Conservation (phyloP, 2,797 vertebrate genomes). For the Betta splendens region DNA sequence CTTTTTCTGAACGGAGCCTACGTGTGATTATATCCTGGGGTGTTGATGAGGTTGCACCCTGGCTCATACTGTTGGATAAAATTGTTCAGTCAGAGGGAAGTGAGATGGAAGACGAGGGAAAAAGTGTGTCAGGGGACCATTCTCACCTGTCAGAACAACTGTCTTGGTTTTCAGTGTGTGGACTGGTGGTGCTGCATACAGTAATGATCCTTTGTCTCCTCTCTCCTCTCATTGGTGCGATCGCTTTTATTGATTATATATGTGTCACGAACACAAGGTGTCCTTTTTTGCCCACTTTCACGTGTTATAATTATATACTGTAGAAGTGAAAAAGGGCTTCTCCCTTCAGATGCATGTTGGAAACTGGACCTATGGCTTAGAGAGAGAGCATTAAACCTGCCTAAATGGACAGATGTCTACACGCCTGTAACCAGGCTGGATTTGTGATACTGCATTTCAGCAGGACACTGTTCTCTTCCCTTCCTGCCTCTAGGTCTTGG, state of each 20-base stretch:
- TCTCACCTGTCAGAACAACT: conserved; percentile 84
- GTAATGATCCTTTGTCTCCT: conserved; percentile 73
- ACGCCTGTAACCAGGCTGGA: background rate
- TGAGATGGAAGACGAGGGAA: conserved; percentile 38
- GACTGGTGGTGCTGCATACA: conserved; percentile 57
- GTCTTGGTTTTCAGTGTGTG: conserved; percentile 73
- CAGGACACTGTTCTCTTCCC: background rate
- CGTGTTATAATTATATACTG: conserved; percentile 26
- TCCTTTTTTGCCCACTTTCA: conserved; percentile 29
- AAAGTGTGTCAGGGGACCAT: conserved; percentile 80
- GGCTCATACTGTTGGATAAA: conserved; percentile 67
- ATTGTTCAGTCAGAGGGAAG: conserved; percentile 64
- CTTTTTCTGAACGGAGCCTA: conserved; percentile 50
- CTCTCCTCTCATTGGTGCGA: conserved; percentile 17
- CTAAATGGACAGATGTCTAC: conserved; percentile 2
- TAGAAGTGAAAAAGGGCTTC: conserved; percentile 40
- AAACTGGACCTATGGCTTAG: too few relatives aligned
- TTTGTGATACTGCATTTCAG: conserved; percentile 7
- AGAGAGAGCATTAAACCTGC: background rate
- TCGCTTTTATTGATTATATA: conserved; percentile 75
- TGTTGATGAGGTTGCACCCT: conserved; percentile 72
- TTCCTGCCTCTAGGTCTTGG: conserved; percentile 84
- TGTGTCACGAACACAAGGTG: conserved; percentile 41
- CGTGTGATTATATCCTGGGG: conserved; percentile 83
- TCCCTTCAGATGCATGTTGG: background rate